A percentile compares a stretch with the other conserved stretches of the same genome.
These are phyloP conservation scores for Halcyon smyrnensis DNA, from an alignment of 2,797 vertebrate genomes.

Conservation along the genomic window DNA sequence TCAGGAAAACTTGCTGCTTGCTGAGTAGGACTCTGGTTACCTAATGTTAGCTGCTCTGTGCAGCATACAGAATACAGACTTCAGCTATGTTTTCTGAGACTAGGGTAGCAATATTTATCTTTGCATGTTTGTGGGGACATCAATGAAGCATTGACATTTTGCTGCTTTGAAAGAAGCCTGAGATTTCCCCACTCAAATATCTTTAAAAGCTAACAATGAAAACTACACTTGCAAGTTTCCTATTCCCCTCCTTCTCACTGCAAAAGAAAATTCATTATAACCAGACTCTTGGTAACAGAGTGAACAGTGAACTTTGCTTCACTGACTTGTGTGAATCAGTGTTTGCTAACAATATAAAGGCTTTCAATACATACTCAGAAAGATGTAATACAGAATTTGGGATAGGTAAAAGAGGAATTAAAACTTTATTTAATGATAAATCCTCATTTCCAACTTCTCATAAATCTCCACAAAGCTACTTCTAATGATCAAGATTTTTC, in stretches of 20 bases:
- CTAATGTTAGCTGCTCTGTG: neutral
- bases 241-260: neutral
- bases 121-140: neutral
- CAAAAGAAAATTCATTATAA: neutral
- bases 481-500: neutral
- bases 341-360: neutral
- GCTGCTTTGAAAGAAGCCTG: neutral
- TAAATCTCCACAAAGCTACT: neutral
- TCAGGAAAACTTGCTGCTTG: neutral
- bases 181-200: neutral
- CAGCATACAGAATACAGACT: neutral
- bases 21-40: neutral
- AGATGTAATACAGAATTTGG: neutral
- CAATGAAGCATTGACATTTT: neutral
- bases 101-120: neutral
- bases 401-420: neutral
- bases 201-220: neutral
- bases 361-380: neutral
- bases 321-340: neutral
- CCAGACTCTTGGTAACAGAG: neutral
- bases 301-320: neutral
- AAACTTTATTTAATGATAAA: neutral
- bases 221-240: neutral
- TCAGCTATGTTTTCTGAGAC: neutral
- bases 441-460: neutral